These are phyloP conservation scores for Pontoporia blainvillei DNA, from an alignment of 2,113 vertebrate species.

Conservation along the genomic window DNA sequence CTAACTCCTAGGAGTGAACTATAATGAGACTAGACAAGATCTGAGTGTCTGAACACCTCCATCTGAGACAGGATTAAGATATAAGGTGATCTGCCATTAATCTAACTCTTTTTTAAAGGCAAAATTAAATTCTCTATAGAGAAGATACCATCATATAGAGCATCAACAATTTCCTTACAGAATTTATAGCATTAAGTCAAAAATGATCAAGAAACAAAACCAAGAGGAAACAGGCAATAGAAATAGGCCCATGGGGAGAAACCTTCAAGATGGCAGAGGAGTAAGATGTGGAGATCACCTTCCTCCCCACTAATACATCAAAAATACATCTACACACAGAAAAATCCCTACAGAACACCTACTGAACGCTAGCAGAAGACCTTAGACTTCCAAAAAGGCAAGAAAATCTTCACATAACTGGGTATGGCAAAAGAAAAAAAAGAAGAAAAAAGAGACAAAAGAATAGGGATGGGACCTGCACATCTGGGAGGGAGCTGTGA, in stretches of 20 bases:
- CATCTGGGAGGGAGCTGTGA: no score
- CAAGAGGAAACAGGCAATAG: not conserved
- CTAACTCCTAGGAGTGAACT: not conserved
- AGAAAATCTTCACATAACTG: no score
- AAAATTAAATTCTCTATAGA: not conserved
- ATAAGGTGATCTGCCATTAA: not conserved
- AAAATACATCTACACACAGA: no score
- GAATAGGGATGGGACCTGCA: no score
- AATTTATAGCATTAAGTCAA: not conserved
- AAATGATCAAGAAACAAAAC: not conserved
- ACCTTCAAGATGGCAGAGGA: no score
- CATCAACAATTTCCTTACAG: not conserved
- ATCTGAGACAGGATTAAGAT: not conserved
- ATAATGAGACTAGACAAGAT: not conserved
- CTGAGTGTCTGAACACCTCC: rapidly evolving
- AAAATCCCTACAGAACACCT: no score
- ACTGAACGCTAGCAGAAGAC: no score
- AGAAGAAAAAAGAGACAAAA: no score
- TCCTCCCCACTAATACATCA: no score
- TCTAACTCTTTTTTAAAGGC: not conserved
- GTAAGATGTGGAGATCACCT: no score
- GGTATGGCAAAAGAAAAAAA: no score
- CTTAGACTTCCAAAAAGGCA: no score
- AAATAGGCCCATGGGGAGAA: not conserved
- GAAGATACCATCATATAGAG: not conserved